Conservation (phyloP, 1,140 invertebrate genomes). For the Adoxophyes honmai region DNA sequence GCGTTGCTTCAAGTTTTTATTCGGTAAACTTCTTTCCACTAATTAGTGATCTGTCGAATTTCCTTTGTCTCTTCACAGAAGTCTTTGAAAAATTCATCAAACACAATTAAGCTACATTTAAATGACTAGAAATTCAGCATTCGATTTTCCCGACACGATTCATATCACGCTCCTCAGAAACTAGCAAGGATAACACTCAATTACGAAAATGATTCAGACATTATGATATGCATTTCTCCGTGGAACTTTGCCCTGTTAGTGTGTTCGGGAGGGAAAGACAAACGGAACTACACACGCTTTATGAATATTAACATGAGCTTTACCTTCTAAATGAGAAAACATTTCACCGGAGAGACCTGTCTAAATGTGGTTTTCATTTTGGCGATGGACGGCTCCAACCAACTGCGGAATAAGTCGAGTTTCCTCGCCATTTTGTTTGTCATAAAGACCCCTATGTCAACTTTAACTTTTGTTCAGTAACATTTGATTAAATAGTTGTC, state of each 20-base stretch:
- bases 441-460: too few species aligned
- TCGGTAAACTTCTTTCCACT: constrained; percentile 19
- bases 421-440: too few species aligned
- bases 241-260: neutral
- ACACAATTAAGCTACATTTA: too few species aligned
- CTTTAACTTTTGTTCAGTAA: too few species aligned
- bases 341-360: neutral
- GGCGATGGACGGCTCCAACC: too few species aligned
- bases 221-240: neutral
- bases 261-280: neutral
- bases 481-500: too few species aligned
- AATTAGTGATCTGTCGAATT: constrained; percentile 22
- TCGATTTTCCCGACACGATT: too few species aligned
- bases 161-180: neutral
- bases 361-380: constrained; percentile 2
- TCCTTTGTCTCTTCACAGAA: constrained; percentile 20
- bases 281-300: neutral
- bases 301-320: constrained; percentile 10
- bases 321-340: neutral
- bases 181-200: neutral
- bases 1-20: constrained; percentile 13
- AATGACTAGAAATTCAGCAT: too few species aligned
- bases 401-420: too few species aligned
- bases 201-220: neutral
- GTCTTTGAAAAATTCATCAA: constrained; percentile 5